Evolutionary conservation across 2,113 vertebrate genomes (phyloP).

Genomic region (Melospiza georgiana): DNA sequence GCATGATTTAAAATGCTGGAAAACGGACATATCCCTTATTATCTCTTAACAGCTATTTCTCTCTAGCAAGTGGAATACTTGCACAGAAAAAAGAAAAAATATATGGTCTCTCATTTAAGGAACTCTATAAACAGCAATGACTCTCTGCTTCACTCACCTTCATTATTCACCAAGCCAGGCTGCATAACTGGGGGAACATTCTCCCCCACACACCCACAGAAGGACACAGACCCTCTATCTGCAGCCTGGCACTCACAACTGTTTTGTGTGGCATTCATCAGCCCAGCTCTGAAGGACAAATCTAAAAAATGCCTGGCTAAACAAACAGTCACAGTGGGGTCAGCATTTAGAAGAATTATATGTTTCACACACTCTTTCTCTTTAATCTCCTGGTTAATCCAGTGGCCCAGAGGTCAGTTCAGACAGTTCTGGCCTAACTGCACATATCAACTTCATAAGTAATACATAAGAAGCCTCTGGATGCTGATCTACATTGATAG

Average conservation of each 20-base stretch:
- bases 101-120: neutral
- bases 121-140: neutral
- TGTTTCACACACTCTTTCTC: neutral
- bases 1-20: neutral
- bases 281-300: conserved; percentile 33
- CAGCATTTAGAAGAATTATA: neutral
- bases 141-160: neutral
- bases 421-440: conserved; percentile 33
- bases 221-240: neutral
- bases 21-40: conserved; percentile 3
- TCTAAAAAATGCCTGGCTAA: conserved; percentile 23
- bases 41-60: conserved; percentile 4
- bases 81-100: neutral
- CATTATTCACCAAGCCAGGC: neutral
- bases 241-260: neutral
- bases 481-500: conserved; percentile 39
- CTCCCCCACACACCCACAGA: neutral
- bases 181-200: neutral
- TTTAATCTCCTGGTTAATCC: conserved; percentile 32
- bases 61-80: neutral
- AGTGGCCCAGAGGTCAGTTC: conserved; percentile 38
- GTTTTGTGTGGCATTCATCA: neutral
- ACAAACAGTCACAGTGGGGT: neutral
- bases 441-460: conserved; percentile 3
- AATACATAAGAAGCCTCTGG: conserved; percentile 39